Base-by-base conservation (phyloP, 2,113 vertebrate species). In the Hippocampus guttulatus region DNA sequence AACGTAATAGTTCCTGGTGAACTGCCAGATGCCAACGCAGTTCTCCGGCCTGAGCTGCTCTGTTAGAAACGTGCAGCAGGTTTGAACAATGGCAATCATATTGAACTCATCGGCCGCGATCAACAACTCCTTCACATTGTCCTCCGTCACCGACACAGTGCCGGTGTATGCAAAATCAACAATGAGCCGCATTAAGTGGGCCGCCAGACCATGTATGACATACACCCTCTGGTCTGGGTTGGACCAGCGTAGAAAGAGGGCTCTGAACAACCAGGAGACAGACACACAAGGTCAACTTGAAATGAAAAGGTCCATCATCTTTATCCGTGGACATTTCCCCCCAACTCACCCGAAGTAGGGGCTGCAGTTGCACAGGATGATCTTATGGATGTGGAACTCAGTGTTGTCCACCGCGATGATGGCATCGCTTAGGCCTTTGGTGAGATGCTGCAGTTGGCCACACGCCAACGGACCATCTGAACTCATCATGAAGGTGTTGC, bases 41-140 rank as follows among this genome's bases (percentile, higher is more conserved):
- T 94, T 96, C 65, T 94, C 88, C 58, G 90, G 66, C 74, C 87
- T 87, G 7, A 96, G 87, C 75, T 94, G 91, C 3, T 85, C 79
- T 75, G 90, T 88, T 54, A 95, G 84, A 86, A 94, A 92, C 55
- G 92, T 66, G 0, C 88, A 91, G 85, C 95, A 95, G 30, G 83
- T 77, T 16, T 86, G 73, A 40, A 94, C 30, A 0, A 95, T 88
- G 21, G 88, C 92, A 74, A 79, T 81, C 74, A 95, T 75, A 27
- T 90, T 91, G 70, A 95, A 92, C 14, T 90, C 91, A 70, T 95
- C 93, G 0, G 93, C 94, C 0, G 92, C 89, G 0, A 77, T 77
- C 3, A 96, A 84, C 23, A 96, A 89, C 21, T 81, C 75, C 67
- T 92, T 83, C 20, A 92, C 84, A 0, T 94, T 97, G 38, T 92